These are phyloP conservation scores for Archivesica marissinica DNA, from an alignment of 1,140 invertebrate genomes.

Conservation along the genomic window DNA sequence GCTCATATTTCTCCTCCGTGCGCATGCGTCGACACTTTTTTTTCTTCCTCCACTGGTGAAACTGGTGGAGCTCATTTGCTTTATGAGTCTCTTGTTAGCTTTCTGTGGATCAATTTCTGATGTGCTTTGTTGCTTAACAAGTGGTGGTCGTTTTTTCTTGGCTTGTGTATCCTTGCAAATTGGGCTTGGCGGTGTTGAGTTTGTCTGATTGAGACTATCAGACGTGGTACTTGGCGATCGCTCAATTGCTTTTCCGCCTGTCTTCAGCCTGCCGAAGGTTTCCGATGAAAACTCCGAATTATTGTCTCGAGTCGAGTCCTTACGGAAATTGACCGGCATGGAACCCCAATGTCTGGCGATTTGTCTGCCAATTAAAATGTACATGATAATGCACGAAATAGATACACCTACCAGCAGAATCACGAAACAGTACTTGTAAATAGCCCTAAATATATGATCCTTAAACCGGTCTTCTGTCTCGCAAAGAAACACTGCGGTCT, in stretches of 20 bases:
- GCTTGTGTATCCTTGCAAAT: background rate
- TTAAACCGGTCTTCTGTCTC: slow-evolving; percentile 41
- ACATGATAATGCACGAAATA: slow-evolving; percentile 48
- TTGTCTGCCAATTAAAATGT: slow-evolving; percentile 47
- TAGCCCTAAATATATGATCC: slow-evolving; percentile 2
- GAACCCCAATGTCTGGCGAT: slow-evolving; percentile 42
- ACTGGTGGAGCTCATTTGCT: background rate
- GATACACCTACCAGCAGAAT: slow-evolving; percentile 37
- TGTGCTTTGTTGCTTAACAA: slow-evolving; percentile 1
- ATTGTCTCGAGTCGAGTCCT: slow-evolving; percentile 32
- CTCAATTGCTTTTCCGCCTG: background rate
- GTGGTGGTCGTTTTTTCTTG: background rate
- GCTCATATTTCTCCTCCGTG: slow-evolving; percentile 24
- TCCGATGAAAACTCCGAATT: slow-evolving; percentile 48
- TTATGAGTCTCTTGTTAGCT: slow-evolving; percentile 11
- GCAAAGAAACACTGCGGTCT: slow-evolving; percentile 36
- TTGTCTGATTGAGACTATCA: background rate
- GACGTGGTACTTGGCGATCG: background rate
- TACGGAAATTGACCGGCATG: slow-evolving; percentile 28
- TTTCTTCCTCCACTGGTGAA: background rate
- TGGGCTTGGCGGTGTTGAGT: background rate
- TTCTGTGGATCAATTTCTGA: background rate
- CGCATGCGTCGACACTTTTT: background rate
- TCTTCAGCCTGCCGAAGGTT: background rate
- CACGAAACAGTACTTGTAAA: slow-evolving; percentile 43